Conservation (phyloP, 2,888 invertebrate genomes). For the Diadegma fenestrale region DNA sequence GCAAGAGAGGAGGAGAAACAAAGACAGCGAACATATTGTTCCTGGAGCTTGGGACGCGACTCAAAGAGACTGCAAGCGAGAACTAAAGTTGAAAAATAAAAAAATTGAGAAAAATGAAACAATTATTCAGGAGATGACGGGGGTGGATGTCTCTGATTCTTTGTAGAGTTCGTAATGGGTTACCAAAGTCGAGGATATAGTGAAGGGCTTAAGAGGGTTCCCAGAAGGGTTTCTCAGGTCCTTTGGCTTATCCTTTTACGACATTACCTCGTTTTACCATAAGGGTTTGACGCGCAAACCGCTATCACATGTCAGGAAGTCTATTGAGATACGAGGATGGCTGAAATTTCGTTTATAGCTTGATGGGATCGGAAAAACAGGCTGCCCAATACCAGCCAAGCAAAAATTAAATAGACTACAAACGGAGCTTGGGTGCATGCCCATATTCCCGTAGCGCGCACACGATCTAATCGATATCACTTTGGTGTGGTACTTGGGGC, state of each 20-base stretch:
- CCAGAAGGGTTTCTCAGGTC: slow-evolving; percentile 88
- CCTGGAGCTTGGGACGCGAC: slow-evolving; percentile 39
- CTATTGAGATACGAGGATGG: not conserved
- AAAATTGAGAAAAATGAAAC: slow-evolving; percentile 11
- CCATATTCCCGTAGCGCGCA: slow-evolving; percentile 85
- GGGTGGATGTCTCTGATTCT: not conserved
- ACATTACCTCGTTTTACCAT: not conserved
- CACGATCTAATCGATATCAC: slow-evolving; percentile 69
- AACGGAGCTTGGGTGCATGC: slow-evolving; percentile 88
- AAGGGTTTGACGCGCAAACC: not conserved
- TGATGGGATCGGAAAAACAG: not conserved
- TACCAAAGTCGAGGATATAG: slow-evolving; percentile 7
- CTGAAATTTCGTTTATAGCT: slow-evolving; percentile 13
- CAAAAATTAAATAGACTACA: slow-evolving; percentile 51
- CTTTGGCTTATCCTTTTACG: slow-evolving; percentile 4
- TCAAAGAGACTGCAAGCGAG: not conserved
- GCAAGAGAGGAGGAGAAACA: not conserved
- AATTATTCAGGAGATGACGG: not conserved
- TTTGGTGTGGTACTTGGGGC: slow-evolving; percentile 59
- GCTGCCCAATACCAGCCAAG: not conserved
- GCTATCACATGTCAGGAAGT: not conserved
- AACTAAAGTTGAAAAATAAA: slow-evolving; percentile 19
- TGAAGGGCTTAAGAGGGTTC: not conserved
- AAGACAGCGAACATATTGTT: slow-evolving; percentile 42
- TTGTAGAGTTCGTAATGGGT: slow-evolving; percentile 13